Conservation (phyloP, 1,140 invertebrate species). For the Coboldia fuscipes region DNA sequence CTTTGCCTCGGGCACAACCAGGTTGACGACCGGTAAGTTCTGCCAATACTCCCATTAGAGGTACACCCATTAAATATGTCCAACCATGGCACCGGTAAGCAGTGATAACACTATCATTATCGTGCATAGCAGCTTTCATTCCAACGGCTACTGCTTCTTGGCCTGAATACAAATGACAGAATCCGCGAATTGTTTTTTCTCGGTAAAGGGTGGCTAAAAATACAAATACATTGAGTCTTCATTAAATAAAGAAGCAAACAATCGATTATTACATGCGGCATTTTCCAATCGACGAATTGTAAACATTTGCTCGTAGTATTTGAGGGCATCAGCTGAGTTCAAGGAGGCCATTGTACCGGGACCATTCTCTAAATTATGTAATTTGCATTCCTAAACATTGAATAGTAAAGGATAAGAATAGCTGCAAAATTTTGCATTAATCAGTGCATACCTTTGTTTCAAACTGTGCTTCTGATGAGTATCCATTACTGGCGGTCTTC, state of each 20-base stretch:
- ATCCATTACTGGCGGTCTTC: not conserved
- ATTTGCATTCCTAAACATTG: constrained; percentile 23
- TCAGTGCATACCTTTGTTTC: too few species aligned
- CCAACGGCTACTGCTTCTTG: constrained; percentile 38
- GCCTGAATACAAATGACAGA: constrained; percentile 66
- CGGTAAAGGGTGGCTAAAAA: constrained; percentile 63
- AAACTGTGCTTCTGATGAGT: not conserved
- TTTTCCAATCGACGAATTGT: constrained; percentile 45
- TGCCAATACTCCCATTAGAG: constrained; percentile 47
- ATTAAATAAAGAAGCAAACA: too few species aligned
- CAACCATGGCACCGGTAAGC: constrained; percentile 44
- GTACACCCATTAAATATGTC: constrained; percentile 54
- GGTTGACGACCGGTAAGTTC: constrained; percentile 63
- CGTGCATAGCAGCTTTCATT: constrained; percentile 31
- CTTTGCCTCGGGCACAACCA: constrained; percentile 53
- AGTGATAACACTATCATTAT: constrained; percentile 47
- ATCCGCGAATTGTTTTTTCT: constrained; percentile 52
- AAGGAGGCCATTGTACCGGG: constrained; percentile 37
- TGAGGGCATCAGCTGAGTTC: constrained; percentile 38
- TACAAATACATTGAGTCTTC: too few species aligned
- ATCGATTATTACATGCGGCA: constrained; percentile 34
- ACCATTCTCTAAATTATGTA: constrained; percentile 68
- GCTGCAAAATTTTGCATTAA: too few species aligned
- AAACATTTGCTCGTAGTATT: constrained; percentile 40
- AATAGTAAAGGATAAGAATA: too few species aligned